Evolutionary conservation across 2,113 vertebrate species (phyloP).

Genomic region (Vombatus ursinus): DNA sequence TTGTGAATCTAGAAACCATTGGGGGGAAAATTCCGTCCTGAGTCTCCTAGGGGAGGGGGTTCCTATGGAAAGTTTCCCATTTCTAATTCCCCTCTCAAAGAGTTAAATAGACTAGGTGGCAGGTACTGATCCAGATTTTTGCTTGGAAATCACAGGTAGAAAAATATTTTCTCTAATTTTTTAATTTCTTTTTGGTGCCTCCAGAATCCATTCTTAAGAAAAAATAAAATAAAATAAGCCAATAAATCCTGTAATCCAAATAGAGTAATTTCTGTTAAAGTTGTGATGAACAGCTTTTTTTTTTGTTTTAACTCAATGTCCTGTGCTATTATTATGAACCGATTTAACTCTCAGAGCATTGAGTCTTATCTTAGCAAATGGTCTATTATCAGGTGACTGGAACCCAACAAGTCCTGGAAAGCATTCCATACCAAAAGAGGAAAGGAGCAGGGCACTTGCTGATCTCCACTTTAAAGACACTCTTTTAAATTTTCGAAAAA

Average conservation of each 20-base stretch:
- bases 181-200: constrained; percentile 11
- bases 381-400: constrained; percentile 72
- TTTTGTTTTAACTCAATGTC: not conserved
- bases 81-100: not conserved
- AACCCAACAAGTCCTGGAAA: constrained; percentile 70
- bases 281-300: not conserved
- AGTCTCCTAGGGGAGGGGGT: not conserved
- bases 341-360: constrained; percentile 55
- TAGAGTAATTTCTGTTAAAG: constrained; percentile 37
- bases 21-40: not conserved
- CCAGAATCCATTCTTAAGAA: not conserved
- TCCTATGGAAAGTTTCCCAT: not conserved
- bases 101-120: not conserved
- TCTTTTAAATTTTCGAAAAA: constrained; percentile 58
- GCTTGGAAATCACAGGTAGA: constrained; percentile 33
- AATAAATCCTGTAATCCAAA: not conserved
- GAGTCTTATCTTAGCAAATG: constrained; percentile 72
- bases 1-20: not conserved
- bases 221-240: not conserved
- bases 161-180: not conserved
- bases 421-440: constrained; percentile 88
- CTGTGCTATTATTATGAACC: constrained; percentile 63
- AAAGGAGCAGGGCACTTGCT: constrained; percentile 64
- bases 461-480: constrained; percentile 59
- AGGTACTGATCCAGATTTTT: constrained; percentile 9